These are phyloP conservation scores for Agrilus mali DNA, from an alignment of 2,888 invertebrate genomes.

Conservation along the genomic window DNA sequence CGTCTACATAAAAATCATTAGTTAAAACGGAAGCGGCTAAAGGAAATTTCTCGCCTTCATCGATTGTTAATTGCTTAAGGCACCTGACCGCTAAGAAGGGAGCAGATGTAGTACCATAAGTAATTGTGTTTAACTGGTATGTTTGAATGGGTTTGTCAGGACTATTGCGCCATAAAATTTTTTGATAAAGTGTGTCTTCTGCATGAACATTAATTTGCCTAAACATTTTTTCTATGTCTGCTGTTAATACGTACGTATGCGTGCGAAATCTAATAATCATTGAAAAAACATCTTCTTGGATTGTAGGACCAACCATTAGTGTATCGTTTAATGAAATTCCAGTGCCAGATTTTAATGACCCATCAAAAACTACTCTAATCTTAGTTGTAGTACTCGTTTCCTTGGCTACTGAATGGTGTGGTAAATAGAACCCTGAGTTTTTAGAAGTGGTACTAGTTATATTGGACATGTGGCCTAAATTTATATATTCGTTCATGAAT, in stretches of 20 bases:
- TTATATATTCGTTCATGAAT: no score
- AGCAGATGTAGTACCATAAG: no score
- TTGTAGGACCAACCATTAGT: neutral
- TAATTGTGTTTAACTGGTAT: no score
- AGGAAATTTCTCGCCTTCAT: neutral
- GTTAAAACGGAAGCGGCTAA: neutral
- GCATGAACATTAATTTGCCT: neutral
- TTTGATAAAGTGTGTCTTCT: neutral
- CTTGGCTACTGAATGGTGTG: no score
- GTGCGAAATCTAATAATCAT: neutral
- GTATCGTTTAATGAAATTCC: neutral
- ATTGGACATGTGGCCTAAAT: no score
- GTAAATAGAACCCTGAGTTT: no score
- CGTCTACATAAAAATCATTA: constrained; percentile 1
- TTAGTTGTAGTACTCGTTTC: no score
- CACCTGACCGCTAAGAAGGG: no score
- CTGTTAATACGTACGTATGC: neutral
- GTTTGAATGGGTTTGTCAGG: neutral
- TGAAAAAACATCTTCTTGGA: neutral
- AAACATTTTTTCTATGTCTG: neutral
- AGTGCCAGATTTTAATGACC: no score
- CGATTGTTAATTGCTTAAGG: no score
- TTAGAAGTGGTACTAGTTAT: constrained; percentile 5
- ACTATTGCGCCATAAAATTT: neutral
- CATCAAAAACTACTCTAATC: no score